Conservation (phyloP, 2,888 invertebrate species). For the Nymphalis polychloros region DNA sequence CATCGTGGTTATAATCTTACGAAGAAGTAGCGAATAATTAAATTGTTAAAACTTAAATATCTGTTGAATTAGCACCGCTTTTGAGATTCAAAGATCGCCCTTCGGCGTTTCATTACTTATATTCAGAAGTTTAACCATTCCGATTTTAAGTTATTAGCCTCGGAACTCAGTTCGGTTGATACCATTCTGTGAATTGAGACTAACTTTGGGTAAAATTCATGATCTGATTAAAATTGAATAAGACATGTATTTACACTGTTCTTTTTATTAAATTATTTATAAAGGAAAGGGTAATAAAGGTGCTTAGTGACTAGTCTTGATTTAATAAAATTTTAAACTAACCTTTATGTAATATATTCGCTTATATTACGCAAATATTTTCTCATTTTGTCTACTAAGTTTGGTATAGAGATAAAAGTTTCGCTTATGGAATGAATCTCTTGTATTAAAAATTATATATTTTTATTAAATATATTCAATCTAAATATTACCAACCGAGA, state of each 20-base stretch:
- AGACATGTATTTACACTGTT: neutral
- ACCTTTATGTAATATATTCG: too few relatives aligned
- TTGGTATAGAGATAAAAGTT: too few relatives aligned
- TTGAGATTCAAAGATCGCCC: conserved; percentile 21
- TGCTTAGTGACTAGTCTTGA: too few relatives aligned
- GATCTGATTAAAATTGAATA: neutral
- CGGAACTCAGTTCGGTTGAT: conserved; percentile 1
- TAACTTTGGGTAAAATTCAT: conserved; percentile 9
- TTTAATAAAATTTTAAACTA: too few relatives aligned
- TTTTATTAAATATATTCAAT: too few relatives aligned
- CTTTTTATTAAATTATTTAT: too few relatives aligned
- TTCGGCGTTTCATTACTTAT: conserved; percentile 23
- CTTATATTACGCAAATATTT: too few relatives aligned
- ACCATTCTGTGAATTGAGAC: conserved; percentile 11
- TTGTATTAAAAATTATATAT: too few relatives aligned
- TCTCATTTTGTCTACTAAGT: too few relatives aligned
- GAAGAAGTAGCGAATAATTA: neutral
- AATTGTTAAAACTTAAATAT: conserved; percentile 13
- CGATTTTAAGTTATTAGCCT: conserved; percentile 32
- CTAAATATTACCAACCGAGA: too few relatives aligned
- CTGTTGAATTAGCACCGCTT: conserved; percentile 13
- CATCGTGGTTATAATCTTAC: neutral
- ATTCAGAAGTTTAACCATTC: conserved; percentile 30
- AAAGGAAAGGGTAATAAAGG: too few relatives aligned
- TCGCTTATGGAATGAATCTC: too few relatives aligned